Base-by-base conservation (phyloP, 1,140 invertebrate species). In the Drosophila prosaltans region DNA sequence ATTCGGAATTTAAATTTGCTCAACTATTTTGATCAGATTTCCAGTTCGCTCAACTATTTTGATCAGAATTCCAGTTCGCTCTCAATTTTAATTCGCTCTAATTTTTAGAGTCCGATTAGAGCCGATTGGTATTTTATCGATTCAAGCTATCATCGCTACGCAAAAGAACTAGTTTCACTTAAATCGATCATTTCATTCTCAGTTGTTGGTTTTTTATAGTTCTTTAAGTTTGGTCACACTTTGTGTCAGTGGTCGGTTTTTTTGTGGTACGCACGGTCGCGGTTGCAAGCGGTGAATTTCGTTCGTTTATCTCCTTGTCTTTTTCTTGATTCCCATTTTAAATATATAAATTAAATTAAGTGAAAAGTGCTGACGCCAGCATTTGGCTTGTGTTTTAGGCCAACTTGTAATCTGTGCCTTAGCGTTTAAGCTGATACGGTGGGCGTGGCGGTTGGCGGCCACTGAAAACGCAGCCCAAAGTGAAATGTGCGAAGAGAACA, bases 321-420 rank as follows among this genome's bases (percentile, higher is more conserved):
- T 62, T 62, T 48, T 48, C 41, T 16, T 10, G 16, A 43, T 16
- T n/a, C 28, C 43, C 16, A 16, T 32, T 30, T 9, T 2, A 32
- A 63, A 63, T 28, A 63, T 43, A 45, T 63, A 63, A 63, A 32
- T 48, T 63, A 48, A 63, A 63, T 63, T 63, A 63, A 63, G 43
- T 63, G 41, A 36, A 63, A 63, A 63, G 28, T 63, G 41, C 41
- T 7, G 16, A 21, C 24, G 28, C n/a, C 41, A 30, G 28, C 16
- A 30, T 21, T 43, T 11, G 16, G 9, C 40, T 30, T 21, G 43
- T 48, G 61, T 45, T 32, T 32, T 32, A 21, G n/a, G 41, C 43
- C 28, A 21, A 48, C 43, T 45, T 11, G 61, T 63, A 30, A 48
- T 48, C 41, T 63, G 61, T 63, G 61, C 24, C 43, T 58, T 21